Base-by-base conservation (phyloP, 1,140 invertebrate genomes). In the Ips typographus region DNA sequence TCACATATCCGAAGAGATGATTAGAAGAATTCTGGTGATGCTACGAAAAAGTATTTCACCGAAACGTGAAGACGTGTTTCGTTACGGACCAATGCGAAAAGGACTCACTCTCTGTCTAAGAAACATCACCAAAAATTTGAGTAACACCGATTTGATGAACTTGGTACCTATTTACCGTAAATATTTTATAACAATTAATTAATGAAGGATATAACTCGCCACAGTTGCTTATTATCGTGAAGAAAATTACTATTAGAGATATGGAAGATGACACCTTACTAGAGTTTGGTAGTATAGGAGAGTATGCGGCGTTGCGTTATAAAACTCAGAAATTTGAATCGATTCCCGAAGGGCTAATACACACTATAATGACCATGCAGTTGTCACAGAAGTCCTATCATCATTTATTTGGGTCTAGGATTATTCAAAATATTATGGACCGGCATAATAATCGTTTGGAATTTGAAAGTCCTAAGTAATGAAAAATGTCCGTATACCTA, bases 341-440 rank as follows among this genome's bases (percentile, higher is more conserved):
- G 1, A 76, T 86, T 7, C 79, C 78, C 0, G 77, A 80, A 37
- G 79, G 80, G 37, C 70, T 86, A 5, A 75, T 87, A 43, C 75
- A 80, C 5, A 69, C 82, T 36, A 61, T 86, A 1, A 76, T 86
- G 64, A 72, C 79, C 37, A 82, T 86, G 77, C 81, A 87, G 52
- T 72, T 75, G 3, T 84, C 83, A 0, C 58, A 76, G 22, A 82
- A 82, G 67, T 68, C 76, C 58, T 71, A 83, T 8, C 77, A 82
- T 7, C 85, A 80, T 65, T 73, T 87, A 0, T 72, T 86, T 5
- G 85, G 85, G 3, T 83, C 83, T 67, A 76, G 85, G 36, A 79
- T 87, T 2, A 68, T 86, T 2, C 82, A 86, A 39, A 79, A 82
- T 73, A 76, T 88, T 51, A 76, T 87, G 2, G 86, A 88, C 71